A percentile compares a stretch with the other conserved stretches of the same genome.
Conservation (phyloP, 64 coral and sea anemone species). For the Montipora efflorescens region DNA sequence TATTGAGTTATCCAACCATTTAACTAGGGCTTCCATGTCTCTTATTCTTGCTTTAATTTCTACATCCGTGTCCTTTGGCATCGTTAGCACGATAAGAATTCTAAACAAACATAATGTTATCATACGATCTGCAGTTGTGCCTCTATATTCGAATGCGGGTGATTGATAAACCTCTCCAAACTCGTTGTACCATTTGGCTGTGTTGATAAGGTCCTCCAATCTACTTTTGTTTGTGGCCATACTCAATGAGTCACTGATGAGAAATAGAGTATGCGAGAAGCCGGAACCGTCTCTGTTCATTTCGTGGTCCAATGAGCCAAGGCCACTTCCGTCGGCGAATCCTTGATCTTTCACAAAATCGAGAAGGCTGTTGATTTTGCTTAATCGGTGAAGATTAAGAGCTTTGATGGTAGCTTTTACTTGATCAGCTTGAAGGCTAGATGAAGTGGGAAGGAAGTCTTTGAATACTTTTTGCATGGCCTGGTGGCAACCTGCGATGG, state of each 20-base stretch:
- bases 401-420: constrained; percentile 32
- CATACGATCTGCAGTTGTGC: constrained; percentile 84
- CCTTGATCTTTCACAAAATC: constrained; percentile 72
- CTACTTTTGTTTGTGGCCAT: neutral
- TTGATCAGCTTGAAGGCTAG: neutral
- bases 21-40: constrained; percentile 56
- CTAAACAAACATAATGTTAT: constrained; percentile 54
- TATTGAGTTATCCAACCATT: constrained; percentile 70
- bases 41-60: constrained; percentile 65
- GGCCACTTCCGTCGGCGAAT: constrained; percentile 62
- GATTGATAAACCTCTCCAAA: constrained; percentile 85
- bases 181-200: constrained; percentile 83
- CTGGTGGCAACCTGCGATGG: neutral
- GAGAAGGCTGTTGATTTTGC: constrained; percentile 59
- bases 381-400: constrained; percentile 41
- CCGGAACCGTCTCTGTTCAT: constrained; percentile 66
- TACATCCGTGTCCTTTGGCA: constrained; percentile 27
- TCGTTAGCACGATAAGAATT: constrained; percentile 53
- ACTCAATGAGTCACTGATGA: constrained; percentile 55
- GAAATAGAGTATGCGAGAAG: constrained; percentile 69
- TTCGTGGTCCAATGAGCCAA: constrained; percentile 78
- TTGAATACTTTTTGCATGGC: neutral
- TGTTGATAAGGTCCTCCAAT: constrained; percentile 40
- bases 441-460: neutral
- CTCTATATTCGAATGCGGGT: constrained; percentile 55